These are phyloP conservation scores for Osmerus mordax DNA, from an alignment of 2,113 vertebrate species.

Conservation along the genomic window DNA sequence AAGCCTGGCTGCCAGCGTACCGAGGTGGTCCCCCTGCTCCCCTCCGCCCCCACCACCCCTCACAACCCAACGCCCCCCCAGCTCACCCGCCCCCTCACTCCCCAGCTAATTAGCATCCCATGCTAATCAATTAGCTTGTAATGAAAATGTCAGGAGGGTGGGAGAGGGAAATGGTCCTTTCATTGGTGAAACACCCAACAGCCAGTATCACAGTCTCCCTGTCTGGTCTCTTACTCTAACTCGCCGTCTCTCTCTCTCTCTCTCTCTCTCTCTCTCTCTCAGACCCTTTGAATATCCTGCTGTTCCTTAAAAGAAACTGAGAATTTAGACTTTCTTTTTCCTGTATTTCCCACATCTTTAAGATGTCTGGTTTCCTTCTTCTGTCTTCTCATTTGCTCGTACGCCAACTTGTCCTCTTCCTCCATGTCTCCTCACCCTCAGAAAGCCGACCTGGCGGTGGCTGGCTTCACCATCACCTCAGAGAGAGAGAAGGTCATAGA, in stretches of 20 bases:
- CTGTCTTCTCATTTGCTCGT: background rate
- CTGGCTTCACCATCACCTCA: constrained; percentile 92
- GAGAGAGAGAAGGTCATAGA: constrained; percentile 95
- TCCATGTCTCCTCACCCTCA: constrained; percentile 52
- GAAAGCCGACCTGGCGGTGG: constrained; percentile 93
- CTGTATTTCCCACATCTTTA: too few species aligned
- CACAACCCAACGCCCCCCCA: too few species aligned
- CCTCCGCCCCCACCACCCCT: too few species aligned
- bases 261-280: constrained; percentile 5
- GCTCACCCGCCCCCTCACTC: constrained; percentile 44
- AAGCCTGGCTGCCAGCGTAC: constrained; percentile 48
- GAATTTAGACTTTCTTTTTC: background rate
- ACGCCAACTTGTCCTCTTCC: constrained; percentile 1
- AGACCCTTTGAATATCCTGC: too few species aligned
- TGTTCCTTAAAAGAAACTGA: background rate
- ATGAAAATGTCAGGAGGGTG: constrained; percentile 36
- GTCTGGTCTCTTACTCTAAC: background rate
- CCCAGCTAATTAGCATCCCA: constrained; percentile 64
- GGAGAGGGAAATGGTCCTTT: background rate
- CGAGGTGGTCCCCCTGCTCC: constrained; percentile 44
- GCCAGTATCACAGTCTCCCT: background rate
- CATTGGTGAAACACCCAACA: background rate
- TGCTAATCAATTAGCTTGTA: constrained; percentile 74
- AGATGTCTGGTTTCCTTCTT: constrained; percentile 6
- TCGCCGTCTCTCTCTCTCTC: constrained; percentile 14